Base-by-base conservation (phyloP, 2,888 invertebrate genomes). In the Onchidella celtica region DNA sequence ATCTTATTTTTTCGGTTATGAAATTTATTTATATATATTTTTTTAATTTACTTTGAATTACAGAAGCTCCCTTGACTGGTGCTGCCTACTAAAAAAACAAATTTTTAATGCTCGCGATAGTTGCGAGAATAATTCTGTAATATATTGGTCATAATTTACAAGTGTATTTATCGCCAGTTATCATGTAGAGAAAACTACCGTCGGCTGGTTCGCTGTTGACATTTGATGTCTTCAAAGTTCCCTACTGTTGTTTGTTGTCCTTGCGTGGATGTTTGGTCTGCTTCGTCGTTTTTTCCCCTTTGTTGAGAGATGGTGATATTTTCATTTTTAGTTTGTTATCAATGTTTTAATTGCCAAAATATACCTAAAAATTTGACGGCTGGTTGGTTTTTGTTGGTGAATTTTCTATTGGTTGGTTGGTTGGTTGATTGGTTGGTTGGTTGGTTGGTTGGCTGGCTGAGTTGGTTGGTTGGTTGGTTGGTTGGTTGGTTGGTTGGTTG, bases 331-430 rank as follows among this genome's bases (percentile, higher is more conserved):
- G 65, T 75, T 65, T 73, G 73, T 75, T 75, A 55, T 75, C 32
- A 75, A 75, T 65, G 75, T 75, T 75, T 73, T 75, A 75, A 75
- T 75, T 75, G 75, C 75, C 65, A 63, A 73, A 73, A 73, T 61
- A 73, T 73, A 78, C 55, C 36, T 69, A 27, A 78, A 61, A 69
- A 69, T 47, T 61, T 61, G 21, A 61, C n/a, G 4, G 61, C 61
- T 61, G 21, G 27, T 61, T 21, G 61, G n/a, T n/a, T n/a, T n/a
- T n/a, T n/a, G n/a, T n/a, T n/a, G n/a, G n/a, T n/a, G n/a, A n/a
- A n/a, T n/a, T n/a, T n/a, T n/a, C n/a, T n/a, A n/a, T n/a, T n/a
- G n/a, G n/a, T 47, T 47, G 47, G 17, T 47, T 47, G 47, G 17
- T 17, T 47, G 47, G 6, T 11, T 11, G 47, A 47, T 6, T 47